Base-by-base conservation (phyloP, 2,113 vertebrate species). In the Eurystomus gularis region DNA sequence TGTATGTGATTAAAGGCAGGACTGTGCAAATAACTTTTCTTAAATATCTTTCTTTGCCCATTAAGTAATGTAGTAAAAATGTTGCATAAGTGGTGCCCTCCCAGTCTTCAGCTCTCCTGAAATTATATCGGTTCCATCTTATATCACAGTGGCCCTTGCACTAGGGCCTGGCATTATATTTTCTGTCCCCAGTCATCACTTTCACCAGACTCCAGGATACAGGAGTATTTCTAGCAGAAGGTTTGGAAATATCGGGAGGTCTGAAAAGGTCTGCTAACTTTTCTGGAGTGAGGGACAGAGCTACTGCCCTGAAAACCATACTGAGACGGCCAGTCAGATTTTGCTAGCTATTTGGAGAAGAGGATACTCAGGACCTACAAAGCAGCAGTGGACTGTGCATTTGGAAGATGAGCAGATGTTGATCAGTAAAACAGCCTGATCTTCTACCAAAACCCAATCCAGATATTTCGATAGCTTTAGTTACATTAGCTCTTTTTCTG, bases 71-170 rank as follows among this genome's bases (percentile, higher is more conserved):
- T 46, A 21, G 9, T 55, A 72, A 81, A 91, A 65, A 23, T 55
- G 2, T 33, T 88, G 71, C 40, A 37, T 69, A 44, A 78, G 16
- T 25, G 13, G n/a, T 42, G 8, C 35, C 52, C 6, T 85, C 17
- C 37, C 1, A 0, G 4, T 35, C 40, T 75, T 39, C 33, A 39
- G 8, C 17, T 79, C 10, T 89, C 39, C 44, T 65, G 40, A 73
- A 80, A 55, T 65, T 33, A 44, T 7, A 46, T 9, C 14, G 14
- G 11, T 84, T 73, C 28, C 23, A 44, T 28, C 29, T 68, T 23
- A 17, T 11, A 25, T 23, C 1, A 0, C 39, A 48, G 20, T 69
- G 4, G 24, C 49, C 26, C 33, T 75, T 37, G 5, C 1, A 0
- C 44, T 37, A 55, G 35, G 23, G 11, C 19, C 23, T 10, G 1